phyloP scores from a whole-genome alignment of 1,140 invertebrate species.

The Trachymyrmex cornetzi region DNA sequence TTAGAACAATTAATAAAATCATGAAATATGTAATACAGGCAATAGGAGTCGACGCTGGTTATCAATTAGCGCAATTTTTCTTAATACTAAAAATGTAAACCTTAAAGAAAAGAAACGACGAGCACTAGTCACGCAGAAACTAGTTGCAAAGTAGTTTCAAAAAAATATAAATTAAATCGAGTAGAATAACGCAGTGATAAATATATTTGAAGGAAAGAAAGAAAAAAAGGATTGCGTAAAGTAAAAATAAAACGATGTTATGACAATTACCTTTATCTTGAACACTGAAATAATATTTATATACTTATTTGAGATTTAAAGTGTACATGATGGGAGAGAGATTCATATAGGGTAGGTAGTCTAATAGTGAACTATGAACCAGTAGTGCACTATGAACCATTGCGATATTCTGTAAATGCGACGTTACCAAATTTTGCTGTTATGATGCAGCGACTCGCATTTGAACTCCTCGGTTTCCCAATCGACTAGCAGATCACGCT shows the following conservation, averaged over 20 bases:
- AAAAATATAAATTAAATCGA: slow-evolving; percentile 24
- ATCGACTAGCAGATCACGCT: no score
- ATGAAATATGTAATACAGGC: no score
- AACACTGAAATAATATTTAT: not conserved
- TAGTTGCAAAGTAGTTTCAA: slow-evolving; percentile 28
- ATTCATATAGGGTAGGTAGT: not conserved
- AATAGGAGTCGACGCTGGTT: no score
- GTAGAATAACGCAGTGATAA: not conserved
- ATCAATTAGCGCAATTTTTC: no score
- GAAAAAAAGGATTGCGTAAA: not conserved
- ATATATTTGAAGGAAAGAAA: not conserved
- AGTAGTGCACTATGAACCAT: no score
- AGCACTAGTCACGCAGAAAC: not conserved
- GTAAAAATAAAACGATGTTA: not conserved
- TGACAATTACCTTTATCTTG: not conserved
- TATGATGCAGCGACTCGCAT: no score
- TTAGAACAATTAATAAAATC: no score
- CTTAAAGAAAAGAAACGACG: not conserved
- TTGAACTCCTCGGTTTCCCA: no score
- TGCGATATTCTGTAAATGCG: no score
- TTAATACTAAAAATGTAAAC: no score
- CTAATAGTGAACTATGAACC: no score
- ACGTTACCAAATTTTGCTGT: no score
- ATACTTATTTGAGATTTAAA: not conserved
- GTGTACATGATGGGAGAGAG: not conserved